Evolutionary conservation across 37 sponge, comb jelly and placozoan genomes (phyloP).

Genomic region (Ephydatia muelleri): DNA sequence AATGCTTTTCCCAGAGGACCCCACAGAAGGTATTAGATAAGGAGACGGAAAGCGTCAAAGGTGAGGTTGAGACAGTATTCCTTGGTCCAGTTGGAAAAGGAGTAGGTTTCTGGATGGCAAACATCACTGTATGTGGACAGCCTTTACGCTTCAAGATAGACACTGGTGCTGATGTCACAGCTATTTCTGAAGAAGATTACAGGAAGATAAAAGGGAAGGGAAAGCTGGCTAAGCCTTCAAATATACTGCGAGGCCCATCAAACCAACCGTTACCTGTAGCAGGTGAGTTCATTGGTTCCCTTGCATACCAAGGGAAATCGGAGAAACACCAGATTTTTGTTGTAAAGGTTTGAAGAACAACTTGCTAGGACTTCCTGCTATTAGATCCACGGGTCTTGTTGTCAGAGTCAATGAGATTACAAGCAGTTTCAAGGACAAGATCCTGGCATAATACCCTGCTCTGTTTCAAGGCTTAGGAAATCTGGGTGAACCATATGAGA

Average conservation of each 20-base stretch:
- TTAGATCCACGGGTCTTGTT: constrained; percentile 10
- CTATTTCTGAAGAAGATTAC: neutral
- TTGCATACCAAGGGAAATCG: neutral
- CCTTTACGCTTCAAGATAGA: constrained; percentile 13
- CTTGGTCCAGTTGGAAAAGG: too few species aligned
- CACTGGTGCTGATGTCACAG: constrained; percentile 34
- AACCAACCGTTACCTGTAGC: neutral
- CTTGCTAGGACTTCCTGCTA: constrained; percentile 19
- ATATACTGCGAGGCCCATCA: neutral
- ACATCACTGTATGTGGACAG: too few species aligned
- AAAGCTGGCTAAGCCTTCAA: neutral
- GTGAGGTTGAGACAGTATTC: too few species aligned
- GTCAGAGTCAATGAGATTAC: neutral
- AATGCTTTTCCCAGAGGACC: too few species aligned
- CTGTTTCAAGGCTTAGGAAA: constrained; percentile 12
- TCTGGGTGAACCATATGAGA: constrained; percentile 11
- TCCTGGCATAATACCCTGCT: constrained; percentile 10
- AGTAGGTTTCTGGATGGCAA: too few species aligned
- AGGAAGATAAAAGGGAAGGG: neutral
- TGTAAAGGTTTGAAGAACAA: neutral
- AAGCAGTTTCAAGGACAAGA: neutral
- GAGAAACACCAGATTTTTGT: neutral
- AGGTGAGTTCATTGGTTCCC: neutral
- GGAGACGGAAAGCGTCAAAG: too few species aligned
- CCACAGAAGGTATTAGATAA: too few species aligned